Percentiles rank a stretch among this genome's conserved stretches.
These are phyloP conservation scores for Burhinus bistriatus DNA, from an alignment of 2,113 vertebrate genomes.

Conservation along the genomic window DNA sequence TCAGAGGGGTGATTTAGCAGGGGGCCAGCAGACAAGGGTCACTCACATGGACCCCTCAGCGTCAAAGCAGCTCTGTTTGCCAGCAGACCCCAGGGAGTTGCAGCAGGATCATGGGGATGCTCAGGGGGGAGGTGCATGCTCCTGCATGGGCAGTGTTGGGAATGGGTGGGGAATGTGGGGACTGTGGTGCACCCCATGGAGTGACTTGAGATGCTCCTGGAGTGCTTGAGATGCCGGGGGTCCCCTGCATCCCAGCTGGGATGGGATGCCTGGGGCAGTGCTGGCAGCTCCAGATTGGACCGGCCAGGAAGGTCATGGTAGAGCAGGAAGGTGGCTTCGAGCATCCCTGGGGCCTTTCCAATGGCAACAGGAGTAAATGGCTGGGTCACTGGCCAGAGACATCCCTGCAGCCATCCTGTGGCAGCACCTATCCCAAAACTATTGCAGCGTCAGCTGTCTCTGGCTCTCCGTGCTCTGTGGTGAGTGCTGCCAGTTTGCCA, in stretches of 20 bases:
- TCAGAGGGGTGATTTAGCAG: background rate
- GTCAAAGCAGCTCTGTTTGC: background rate
- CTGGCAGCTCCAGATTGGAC: background rate
- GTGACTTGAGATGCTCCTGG: background rate
- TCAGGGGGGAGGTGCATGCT: fast-evolving
- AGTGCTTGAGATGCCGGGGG: fast-evolving
- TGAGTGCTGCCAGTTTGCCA: background rate
- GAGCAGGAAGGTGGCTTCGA: background rate
- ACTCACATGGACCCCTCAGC: fast-evolving
- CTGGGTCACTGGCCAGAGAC: background rate
- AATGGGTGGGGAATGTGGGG: no score
- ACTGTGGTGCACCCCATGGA: background rate
- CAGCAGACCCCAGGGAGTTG: fast-evolving
- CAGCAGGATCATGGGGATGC: fast-evolving
- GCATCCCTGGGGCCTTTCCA: background rate
- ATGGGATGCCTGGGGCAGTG: fast-evolving
- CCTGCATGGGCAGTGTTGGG: fast-evolving
- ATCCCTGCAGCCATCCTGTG: fast-evolving
- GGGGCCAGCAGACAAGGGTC: background rate
- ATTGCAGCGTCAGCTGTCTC: fast-evolving
- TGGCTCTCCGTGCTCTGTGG: fast-evolving
- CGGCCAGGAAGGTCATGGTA: background rate
- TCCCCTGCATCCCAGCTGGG: background rate
- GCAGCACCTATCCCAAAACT: background rate
- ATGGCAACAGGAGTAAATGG: background rate